Evolutionary conservation across 1,140 invertebrate genomes (phyloP), one percentile per base, ranked within the genome.

Genomic region (Drosophila subpulchrella): DNA sequence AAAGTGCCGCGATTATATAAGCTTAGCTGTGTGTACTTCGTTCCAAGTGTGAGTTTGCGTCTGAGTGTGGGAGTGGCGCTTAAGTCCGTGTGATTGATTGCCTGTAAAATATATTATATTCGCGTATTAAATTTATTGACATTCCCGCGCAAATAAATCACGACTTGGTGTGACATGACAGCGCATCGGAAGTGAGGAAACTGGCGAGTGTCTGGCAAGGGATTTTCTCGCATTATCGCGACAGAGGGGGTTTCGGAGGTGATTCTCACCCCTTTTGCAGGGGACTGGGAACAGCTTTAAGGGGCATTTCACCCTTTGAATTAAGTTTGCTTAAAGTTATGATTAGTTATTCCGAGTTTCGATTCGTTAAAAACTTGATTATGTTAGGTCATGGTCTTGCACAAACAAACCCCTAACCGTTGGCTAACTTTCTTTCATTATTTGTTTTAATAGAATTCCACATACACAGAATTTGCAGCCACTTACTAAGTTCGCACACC

Each of bases 401-500:
- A 58, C 47, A 71, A 72, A 72, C 65, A 81, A 65, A 76, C 55
- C 56, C 59, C 58, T 65, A 75, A 76, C 74, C 54, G 53, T 76
- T 59, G 39, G 41, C 55, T 76, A 81, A 81, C 78, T 81, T 77
- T 72, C 58, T 57, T 62, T 39, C 47, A 81, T 81, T 81, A 81
- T 81, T 81, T 81, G 72, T 76, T 81, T 73, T 66, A 81, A 77
- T 81, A 81, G 44, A 81, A 74, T 81, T 77, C 32, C 62, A 57
- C 38, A 79, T 67, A 73, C 48, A 81, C 58, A 62, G 46, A 58
- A 71, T 63, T 44, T 61, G 42, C 56, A 58, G 39, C 30, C 72
- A 66, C 57, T 62, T 53, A 59, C 48, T 13, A 20, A 42, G 36
- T 38, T 12, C 32, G 36, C 27, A 47, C 55, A 66, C 72, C 39